Conservation (phyloP, 2,888 invertebrate species). For the Phengaris arion region DNA sequence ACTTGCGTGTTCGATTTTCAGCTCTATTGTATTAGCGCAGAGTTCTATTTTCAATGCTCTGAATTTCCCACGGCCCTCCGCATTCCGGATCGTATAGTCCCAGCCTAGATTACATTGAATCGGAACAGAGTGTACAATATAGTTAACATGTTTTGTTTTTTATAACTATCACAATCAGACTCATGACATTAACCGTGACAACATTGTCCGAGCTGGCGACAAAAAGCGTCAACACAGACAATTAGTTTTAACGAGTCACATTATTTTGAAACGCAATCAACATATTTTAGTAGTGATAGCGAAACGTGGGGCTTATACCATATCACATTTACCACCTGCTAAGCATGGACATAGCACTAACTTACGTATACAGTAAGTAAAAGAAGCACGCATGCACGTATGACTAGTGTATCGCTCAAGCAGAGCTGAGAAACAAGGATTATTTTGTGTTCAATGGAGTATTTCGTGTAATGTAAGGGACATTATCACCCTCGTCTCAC, state of each 20-base stretch:
- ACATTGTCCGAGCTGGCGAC: not conserved
- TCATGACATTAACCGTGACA: not conserved
- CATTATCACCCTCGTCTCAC: too few species aligned
- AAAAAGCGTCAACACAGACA: not conserved
- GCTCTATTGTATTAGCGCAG: too few species aligned
- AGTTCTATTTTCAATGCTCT: too few species aligned
- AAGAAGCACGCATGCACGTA: not conserved
- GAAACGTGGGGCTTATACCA: not conserved
- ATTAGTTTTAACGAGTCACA: slow-evolving; percentile 3
- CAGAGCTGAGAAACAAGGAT: too few species aligned
- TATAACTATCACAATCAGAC: not conserved
- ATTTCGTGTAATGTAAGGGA: too few species aligned
- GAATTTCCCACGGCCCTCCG: too few species aligned
- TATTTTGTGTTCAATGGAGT: too few species aligned
- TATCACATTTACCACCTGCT: slow-evolving; percentile 24
- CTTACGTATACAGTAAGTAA: not conserved
- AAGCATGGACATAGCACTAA: not conserved
- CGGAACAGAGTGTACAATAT: too few species aligned
- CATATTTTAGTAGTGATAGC: not conserved
- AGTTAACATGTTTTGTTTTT: not conserved
- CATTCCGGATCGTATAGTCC: too few species aligned
- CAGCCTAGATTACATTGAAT: too few species aligned
- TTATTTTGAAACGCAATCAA: not conserved
- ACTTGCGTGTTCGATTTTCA: too few species aligned
- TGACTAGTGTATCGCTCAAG: too few species aligned